Conservation (phyloP, 2,797 vertebrate genomes). For the Emydoidea blandingii region DNA sequence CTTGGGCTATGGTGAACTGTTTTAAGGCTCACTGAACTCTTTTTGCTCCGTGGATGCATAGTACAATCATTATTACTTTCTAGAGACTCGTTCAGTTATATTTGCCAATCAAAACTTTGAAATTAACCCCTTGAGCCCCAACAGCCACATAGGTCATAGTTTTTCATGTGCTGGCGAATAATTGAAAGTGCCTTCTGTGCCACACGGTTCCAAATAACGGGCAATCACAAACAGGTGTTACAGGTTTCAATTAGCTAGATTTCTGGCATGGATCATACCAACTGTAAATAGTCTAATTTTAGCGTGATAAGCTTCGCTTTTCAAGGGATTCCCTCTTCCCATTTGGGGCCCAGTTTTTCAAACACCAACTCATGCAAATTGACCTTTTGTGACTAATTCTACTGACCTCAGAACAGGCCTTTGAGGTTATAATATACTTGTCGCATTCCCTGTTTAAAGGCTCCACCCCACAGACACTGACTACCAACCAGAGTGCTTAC, state of each 20-base stretch:
- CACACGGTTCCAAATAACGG: background rate
- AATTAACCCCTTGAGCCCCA: background rate
- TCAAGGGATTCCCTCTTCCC: background rate
- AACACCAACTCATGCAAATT: background rate
- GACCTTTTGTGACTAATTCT: background rate
- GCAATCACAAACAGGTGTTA: background rate
- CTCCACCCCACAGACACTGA: accelerated
- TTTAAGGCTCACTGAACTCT: background rate
- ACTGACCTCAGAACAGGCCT: background rate
- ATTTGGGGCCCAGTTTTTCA: background rate
- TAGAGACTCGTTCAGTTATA: accelerated
- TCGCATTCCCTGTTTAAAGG: background rate
- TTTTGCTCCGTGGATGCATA: background rate
- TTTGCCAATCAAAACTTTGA: background rate
- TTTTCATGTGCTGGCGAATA: background rate
- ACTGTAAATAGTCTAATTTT: background rate
- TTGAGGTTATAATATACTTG: background rate
- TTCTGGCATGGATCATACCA: background rate
- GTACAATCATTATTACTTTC: background rate
- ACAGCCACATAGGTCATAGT: background rate
- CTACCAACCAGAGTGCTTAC: background rate
- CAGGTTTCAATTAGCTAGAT: background rate
- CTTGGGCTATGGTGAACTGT: slow-evolving; percentile 32
- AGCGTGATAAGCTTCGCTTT: background rate
- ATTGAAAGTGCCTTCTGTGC: background rate